Evolutionary conservation across 2,797 vertebrate genomes (phyloP).

Genomic region (Hypotaenidia philippensis): DNA sequence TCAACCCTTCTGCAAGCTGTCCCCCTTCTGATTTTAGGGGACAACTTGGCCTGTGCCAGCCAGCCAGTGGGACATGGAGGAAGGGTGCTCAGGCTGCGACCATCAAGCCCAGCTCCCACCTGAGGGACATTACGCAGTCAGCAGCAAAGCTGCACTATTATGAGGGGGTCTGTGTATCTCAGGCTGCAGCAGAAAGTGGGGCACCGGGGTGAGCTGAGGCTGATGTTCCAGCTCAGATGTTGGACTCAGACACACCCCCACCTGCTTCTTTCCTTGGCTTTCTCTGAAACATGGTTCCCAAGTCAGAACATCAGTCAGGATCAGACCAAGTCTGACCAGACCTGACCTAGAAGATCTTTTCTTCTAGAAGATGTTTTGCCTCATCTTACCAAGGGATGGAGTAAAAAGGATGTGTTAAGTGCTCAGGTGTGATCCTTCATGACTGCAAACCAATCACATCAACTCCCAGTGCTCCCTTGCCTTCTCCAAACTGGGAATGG

Average conservation of each 20-base stretch:
- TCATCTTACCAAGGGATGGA: neutral
- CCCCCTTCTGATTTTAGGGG: neutral
- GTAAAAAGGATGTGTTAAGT: neutral
- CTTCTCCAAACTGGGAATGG: neutral
- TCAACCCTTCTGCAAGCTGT: neutral
- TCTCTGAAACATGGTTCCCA: neutral
- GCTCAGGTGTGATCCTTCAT: neutral
- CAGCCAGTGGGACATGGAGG: fast-evolving
- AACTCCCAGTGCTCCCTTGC: neutral
- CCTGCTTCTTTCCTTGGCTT: neutral
- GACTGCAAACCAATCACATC: neutral
- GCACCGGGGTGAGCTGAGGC: neutral
- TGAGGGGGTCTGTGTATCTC: neutral
- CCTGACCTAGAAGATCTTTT: neutral
- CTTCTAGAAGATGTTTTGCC: no score
- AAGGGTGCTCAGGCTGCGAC: neutral
- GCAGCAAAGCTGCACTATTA: fast-evolving
- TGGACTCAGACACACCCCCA: neutral
- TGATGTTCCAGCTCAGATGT: neutral
- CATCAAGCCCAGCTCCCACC: neutral
- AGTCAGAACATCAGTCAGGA: neutral
- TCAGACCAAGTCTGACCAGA: neutral
- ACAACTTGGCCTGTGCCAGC: neutral
- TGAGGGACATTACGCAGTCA: fast-evolving
- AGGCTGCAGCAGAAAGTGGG: neutral